Percentiles rank a stretch among this genome's conserved stretches.
These are phyloP conservation scores for Potamarius usumacintae DNA, from an alignment of 2,113 vertebrate species.

Conservation along the genomic window DNA sequence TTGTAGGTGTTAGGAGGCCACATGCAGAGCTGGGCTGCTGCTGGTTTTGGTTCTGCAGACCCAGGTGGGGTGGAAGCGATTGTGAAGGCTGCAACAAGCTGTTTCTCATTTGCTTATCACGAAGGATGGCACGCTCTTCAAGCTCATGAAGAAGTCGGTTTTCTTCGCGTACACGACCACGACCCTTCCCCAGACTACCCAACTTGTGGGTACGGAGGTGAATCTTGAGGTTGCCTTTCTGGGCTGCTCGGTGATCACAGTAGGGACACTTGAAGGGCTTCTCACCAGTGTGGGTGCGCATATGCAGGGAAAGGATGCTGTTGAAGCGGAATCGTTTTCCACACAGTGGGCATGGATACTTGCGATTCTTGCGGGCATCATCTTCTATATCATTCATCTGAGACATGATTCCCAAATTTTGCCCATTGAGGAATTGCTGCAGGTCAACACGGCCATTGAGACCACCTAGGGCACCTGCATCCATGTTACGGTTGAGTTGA, in stretches of 20 bases:
- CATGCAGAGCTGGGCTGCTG: conserved; percentile 84
- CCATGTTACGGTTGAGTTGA: conserved; percentile 92
- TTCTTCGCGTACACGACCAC: conserved; percentile 93
- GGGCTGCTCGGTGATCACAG: conserved; percentile 95
- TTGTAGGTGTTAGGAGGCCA: conserved; percentile 79
- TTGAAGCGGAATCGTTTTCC: conserved; percentile 98
- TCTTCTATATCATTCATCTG: conserved; percentile 99
- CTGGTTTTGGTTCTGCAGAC: conserved; percentile 70
- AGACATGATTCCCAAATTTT: conserved; percentile 98
- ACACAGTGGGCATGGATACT: conserved; percentile 95
- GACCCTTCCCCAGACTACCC: conserved; percentile 95
- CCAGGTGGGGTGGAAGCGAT: conserved; percentile 76
- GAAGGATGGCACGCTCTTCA: conserved; percentile 92
- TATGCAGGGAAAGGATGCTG: conserved; percentile 97
- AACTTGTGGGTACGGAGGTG: conserved; percentile 97
- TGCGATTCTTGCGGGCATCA: conserved; percentile 94
- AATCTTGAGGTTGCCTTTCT: conserved; percentile 98
- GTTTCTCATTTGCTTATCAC: conserved; percentile 94
- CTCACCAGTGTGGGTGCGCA: conserved; percentile 98
- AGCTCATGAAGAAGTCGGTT: conserved; percentile 95
- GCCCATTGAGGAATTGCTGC: conserved; percentile 97
- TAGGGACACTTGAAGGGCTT: conserved; percentile 99
- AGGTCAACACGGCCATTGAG: conserved; percentile 93
- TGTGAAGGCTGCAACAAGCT: conserved; percentile 84
- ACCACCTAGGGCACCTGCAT: conserved; percentile 77